Base-by-base conservation (phyloP, 2,888 invertebrate genomes). In the Drosophila merina region DNA sequence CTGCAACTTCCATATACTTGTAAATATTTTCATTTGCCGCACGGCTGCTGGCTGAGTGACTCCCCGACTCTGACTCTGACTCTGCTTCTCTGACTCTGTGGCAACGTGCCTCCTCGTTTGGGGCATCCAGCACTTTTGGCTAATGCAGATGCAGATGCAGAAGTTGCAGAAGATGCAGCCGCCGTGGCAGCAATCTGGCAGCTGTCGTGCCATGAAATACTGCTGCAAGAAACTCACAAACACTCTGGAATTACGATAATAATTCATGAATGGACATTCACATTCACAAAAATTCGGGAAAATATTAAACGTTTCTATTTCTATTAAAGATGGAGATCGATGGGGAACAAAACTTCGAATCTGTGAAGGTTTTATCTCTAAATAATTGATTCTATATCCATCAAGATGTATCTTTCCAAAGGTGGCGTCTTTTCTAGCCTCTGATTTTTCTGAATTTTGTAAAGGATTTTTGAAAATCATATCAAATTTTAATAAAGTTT, bases 61-160 rank as follows among this genome's bases (percentile, higher is more conserved):
- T 54, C 44, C n/a, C 20, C 20, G 20, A 20, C 20, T 20, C 20
- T 20, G 10, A 9, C 63, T 52, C 63, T 5, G 63, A 50, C 31
- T 42, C 26, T 49, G 33, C 36, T n/a, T n/a, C 26, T 7, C 51
- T 57, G 56, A 52, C 31, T 55, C 49, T 8, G 45, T 57, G 28
- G 73, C 84, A 83, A 76, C 84, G 78, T 82, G 84, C 81, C 72
- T 75, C 80, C 67, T 76, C 48, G 50, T 45, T 66, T 59, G 57
- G 58, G 56, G 57, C 7, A 12, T 5, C 14, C 12, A 40, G 42
- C 42, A 14, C 20, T 20, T 14, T 42, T n/a, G 49, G 44, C 40
- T 57, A 71, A 57, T 31, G 40, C 40, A 42, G 40, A 8, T 42
- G 40, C 40, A 40, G 40, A 14, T 40, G 73, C 72, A 69, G 44